These are phyloP conservation scores for Lethenteron reissneri DNA, from an alignment of 2,113 vertebrate genomes.

Conservation along the genomic window DNA sequence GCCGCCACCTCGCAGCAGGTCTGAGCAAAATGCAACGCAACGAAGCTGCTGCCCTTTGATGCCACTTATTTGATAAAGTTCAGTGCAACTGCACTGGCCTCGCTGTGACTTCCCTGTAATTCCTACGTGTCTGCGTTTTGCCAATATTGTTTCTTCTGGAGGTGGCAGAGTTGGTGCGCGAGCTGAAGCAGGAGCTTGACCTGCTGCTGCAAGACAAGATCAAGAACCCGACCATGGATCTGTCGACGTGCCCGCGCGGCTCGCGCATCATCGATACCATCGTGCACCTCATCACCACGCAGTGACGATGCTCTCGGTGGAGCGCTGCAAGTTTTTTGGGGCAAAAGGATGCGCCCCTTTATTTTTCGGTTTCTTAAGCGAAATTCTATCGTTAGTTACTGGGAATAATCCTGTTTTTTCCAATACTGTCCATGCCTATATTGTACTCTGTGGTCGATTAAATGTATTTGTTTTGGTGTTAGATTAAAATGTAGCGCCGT, in stretches of 20 bases:
- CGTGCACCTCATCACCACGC: slow-evolving; percentile 72
- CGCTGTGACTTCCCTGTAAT: background rate
- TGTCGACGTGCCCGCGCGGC: slow-evolving; percentile 60
- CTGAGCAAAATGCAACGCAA: background rate
- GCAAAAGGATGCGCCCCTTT: background rate
- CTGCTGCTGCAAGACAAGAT: slow-evolving; percentile 87
- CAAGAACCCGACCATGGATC: slow-evolving; percentile 60
- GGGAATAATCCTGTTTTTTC: too few relatives aligned
- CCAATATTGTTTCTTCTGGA: slow-evolving; percentile 14
- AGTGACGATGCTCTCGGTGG: slow-evolving; percentile 19
- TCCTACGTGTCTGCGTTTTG: background rate
- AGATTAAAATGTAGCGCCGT: too few relatives aligned
- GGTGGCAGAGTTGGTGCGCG: slow-evolving; percentile 79
- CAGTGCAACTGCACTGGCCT: background rate
- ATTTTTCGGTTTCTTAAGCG: slow-evolving; percentile 2
- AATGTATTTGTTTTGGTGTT: too few relatives aligned
- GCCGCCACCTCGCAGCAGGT: slow-evolving; percentile 63
- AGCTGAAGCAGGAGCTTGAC: slow-evolving; percentile 71
- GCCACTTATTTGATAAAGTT: background rate
- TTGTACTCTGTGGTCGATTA: too few relatives aligned
- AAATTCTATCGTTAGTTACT: background rate
- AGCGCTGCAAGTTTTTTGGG: too few relatives aligned
- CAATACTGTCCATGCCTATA: too few relatives aligned
- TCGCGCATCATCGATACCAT: slow-evolving; percentile 78
- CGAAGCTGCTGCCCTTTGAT: background rate